Base-by-base conservation (phyloP, 2,113 vertebrate genomes). In the Mustela lutreola region DNA sequence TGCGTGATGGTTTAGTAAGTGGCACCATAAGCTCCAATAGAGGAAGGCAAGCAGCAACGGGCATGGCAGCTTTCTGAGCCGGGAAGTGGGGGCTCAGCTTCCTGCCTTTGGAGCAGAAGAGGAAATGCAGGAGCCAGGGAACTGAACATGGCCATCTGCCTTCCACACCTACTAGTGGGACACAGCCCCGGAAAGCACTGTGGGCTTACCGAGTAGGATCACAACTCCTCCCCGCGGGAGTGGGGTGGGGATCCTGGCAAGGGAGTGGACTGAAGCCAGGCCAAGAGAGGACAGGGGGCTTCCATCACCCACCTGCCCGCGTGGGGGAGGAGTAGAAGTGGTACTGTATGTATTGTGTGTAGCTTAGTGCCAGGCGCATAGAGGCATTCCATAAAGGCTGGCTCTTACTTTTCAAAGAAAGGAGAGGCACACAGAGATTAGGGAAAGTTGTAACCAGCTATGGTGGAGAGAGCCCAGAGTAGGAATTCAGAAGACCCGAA, bases 341-440 rank as follows among this genome's bases (percentile, higher is more conserved):
- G 16, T 42, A 56, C 10, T 75, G 24, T 65, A 65, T 21, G 39
- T 65, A 62, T 90, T 39, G 19, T 92, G 71, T 78, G 48, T 21
- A 22, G 58, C 42, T 85, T 80, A 82, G 22, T 90, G 79, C 24
- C 28, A 65, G 79, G 63, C 45, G 60, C 65, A 22, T 42, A 89
- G 60, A 92, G 39, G 22, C 53, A 82, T 36, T 93, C 67, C 82
- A 18, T 76, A 87, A 93, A 50, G 39, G 50, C 83, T 63, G 16
- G 12, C 50, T 50, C 31, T 89, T 91, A 73, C 84, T 63, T 62
- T 85, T 95, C 45, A 70, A 89, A 86, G 58, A 73, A 82, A 94
- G 10, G 78, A 86, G 86, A 89, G 15, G 19, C 81, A 31, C n/a
- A 86, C 45, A 63, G 70, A 67, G 67, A 33, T 70, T 87, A 95